phyloP scores from a whole-genome alignment of 2,797 vertebrate genomes.

The Eremophila alpestris region DNA sequence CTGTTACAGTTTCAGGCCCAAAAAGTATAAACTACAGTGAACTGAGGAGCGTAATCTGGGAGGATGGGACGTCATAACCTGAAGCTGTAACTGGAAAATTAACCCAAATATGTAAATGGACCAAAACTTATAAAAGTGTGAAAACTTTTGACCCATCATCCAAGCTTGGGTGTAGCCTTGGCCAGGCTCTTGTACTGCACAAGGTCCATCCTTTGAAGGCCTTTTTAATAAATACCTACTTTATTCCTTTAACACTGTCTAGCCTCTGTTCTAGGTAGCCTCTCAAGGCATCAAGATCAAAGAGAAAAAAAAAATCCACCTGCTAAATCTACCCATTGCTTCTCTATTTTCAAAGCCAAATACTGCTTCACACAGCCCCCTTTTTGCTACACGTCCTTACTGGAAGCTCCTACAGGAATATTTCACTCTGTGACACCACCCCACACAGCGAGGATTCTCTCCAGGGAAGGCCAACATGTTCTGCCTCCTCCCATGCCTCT shows the following conservation, averaged over 20 bases:
- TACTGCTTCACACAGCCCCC: background rate
- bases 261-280: background rate
- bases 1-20: background rate
- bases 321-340: background rate
- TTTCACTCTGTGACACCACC: background rate
- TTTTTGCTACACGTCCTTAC: background rate
- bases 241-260: background rate
- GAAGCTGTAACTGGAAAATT: background rate
- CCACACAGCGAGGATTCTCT: fast-evolving
- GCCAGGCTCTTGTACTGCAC: background rate
- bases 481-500: background rate
- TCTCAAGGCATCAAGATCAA: background rate
- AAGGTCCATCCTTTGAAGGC: background rate
- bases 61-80: background rate
- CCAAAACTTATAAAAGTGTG: background rate
- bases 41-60: background rate
- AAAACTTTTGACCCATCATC: background rate
- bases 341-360: background rate
- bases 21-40: background rate
- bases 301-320: background rate
- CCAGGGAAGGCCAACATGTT: background rate
- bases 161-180: background rate
- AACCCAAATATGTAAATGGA: background rate
- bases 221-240: background rate
- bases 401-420: background rate